A percentile compares a stretch with the other conserved stretches of the same genome.
These are phyloP conservation scores for Euura lappo DNA, from an alignment of 1,140 invertebrate genomes.

Conservation along the genomic window DNA sequence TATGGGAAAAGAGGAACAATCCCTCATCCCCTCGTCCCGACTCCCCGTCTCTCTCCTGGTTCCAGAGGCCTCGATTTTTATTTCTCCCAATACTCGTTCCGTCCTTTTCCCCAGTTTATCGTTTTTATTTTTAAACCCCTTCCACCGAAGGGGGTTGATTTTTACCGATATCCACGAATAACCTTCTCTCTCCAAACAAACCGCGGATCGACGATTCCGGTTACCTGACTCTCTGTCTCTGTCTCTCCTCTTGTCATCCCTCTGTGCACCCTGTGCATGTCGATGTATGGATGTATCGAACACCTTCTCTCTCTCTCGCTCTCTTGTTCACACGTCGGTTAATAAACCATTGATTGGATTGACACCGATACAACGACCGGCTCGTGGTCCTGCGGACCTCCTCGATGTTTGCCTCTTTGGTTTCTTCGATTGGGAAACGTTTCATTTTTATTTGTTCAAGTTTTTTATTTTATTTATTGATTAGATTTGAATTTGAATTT, in stretches of 20 bases:
- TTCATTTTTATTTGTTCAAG: too few species aligned
- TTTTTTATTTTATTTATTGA: too few species aligned
- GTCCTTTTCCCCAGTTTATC: too few species aligned
- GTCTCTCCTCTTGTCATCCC: constrained; percentile 10
- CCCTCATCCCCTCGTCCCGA: neutral
- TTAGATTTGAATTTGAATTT: too few species aligned
- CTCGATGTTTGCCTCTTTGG: neutral
- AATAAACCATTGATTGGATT: constrained; percentile 59
- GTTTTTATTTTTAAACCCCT: too few species aligned
- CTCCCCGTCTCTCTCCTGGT: too few species aligned
- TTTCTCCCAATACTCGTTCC: too few species aligned
- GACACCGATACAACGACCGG: neutral
- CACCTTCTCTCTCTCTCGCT: constrained; percentile 14
- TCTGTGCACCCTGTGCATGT: constrained; percentile 17
- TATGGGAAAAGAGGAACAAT: constrained; percentile 27
- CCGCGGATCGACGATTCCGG: neutral
- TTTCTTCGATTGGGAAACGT: too few species aligned
- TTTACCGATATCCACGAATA: too few species aligned
- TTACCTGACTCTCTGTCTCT: constrained; percentile 17
- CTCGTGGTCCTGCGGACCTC: neutral
- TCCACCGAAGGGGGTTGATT: too few species aligned
- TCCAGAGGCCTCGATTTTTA: too few species aligned
- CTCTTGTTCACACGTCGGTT: constrained; percentile 47
- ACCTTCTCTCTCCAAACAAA: too few species aligned
- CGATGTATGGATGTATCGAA: neutral